Evolutionary conservation across 2,113 vertebrate genomes (phyloP).

Genomic region (Carassius carassius): DNA sequence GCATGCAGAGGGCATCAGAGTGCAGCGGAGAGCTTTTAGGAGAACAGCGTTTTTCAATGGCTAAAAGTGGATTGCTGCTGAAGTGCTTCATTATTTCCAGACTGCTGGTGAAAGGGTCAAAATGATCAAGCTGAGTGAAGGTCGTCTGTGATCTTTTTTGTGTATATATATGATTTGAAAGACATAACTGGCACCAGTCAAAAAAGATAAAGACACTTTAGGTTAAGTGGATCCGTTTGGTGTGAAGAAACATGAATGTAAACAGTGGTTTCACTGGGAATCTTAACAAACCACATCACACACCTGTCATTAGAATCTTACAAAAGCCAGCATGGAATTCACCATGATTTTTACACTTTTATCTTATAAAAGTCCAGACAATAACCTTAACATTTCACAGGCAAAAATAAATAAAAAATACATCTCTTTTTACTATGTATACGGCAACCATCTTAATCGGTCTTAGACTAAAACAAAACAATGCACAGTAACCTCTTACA

Average conservation of each 20-base stretch:
- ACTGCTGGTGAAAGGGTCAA: conserved; percentile 8
- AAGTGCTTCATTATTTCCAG: conserved; percentile 24
- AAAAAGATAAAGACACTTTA: neutral
- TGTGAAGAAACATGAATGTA: neutral
- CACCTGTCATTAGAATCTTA: neutral
- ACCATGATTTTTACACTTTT: neutral
- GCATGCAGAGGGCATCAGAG: neutral
- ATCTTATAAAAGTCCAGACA: conserved; percentile 26
- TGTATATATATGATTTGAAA: neutral
- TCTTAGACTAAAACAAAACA: neutral
- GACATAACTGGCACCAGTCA: conserved; percentile 19
- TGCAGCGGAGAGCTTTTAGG: neutral
- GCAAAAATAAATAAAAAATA: too few relatives aligned
- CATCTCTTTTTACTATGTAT: too few relatives aligned
- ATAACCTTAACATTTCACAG: neutral
- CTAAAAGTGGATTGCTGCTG: neutral
- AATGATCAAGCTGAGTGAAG: neutral
- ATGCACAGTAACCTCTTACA: neutral
- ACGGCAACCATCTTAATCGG: neutral
- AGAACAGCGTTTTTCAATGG: neutral
- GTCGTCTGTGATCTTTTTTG: neutral
- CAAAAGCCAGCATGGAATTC: neutral
- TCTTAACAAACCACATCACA: conserved; percentile 15
- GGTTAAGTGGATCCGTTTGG: conserved; percentile 18
- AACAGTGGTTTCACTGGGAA: neutral